Evolutionary conservation across 2,113 vertebrate genomes (phyloP).

Genomic region (Mustelus asterias): DNA sequence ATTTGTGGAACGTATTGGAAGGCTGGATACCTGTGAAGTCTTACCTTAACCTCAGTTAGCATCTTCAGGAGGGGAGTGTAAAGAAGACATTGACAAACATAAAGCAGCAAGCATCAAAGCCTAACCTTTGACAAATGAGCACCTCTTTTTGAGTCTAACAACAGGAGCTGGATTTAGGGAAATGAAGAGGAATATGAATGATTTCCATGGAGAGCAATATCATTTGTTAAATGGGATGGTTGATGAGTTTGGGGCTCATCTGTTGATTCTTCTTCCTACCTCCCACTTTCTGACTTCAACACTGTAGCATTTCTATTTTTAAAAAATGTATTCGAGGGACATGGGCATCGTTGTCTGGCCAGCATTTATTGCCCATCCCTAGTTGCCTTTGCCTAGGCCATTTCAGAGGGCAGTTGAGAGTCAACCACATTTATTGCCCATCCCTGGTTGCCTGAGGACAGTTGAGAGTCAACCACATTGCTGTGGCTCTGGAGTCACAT

Average conservation of each 20-base stretch:
- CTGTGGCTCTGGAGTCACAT: no score
- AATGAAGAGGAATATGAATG: not conserved
- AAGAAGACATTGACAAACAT: not conserved
- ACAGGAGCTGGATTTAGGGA: not conserved
- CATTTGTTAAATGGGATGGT: not conserved
- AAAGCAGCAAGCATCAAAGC: not conserved
- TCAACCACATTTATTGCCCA: no score
- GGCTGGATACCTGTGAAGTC: not conserved
- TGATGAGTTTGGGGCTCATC: not conserved
- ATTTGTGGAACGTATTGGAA: not conserved
- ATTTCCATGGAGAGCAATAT: not conserved
- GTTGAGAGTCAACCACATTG: no score
- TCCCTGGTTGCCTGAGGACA: no score
- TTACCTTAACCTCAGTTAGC: not conserved
- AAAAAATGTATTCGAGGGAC: no score
- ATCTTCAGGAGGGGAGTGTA: not conserved
- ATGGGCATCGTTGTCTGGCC: no score
- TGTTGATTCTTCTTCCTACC: not conserved
- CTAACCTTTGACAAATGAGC: not conserved
- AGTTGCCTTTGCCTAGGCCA: no score
- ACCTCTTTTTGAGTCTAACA: not conserved
- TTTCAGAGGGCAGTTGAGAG: no score
- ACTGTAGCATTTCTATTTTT: not conserved
- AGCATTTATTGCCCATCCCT: no score
- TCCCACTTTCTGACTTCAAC: not conserved